Evolutionary conservation across 2,113 vertebrate species (phyloP).

Genomic region (Pavo muticus): DNA sequence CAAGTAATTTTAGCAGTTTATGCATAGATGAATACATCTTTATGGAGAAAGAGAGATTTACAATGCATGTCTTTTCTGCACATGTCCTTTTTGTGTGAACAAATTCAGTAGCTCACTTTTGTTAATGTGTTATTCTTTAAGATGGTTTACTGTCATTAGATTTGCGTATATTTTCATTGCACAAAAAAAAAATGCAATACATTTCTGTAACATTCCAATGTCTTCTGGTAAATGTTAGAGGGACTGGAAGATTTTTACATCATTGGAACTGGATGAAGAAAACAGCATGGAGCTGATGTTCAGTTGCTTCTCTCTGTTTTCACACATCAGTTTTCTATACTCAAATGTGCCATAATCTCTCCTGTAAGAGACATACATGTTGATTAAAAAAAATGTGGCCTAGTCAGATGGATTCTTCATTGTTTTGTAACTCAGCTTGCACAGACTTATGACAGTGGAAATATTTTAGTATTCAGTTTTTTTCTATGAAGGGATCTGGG

Average conservation of each 20-base stretch:
- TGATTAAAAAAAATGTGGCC: not conserved
- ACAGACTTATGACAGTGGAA: not conserved
- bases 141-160: not conserved
- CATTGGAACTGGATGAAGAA: not conserved
- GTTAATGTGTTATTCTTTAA: not conserved
- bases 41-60: not conserved
- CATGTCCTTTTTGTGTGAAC: not conserved
- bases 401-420: not conserved
- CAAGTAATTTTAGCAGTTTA: slow-evolving; percentile 22
- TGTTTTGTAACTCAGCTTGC: not conserved
- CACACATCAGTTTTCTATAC: not conserved
- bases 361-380: not conserved
- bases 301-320: not conserved
- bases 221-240: not conserved
- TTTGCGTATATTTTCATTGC: not conserved
- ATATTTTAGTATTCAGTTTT: not conserved
- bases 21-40: not conserved
- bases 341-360: not conserved
- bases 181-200: not conserved
- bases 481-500: not conserved
- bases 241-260: not conserved
- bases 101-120: not conserved
- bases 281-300: not conserved
- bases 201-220: not conserved
- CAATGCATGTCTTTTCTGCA: not conserved